Evolutionary conservation across 2,797 vertebrate genomes (phyloP).

Genomic region (Gymnoscopelus braueri): DNA sequence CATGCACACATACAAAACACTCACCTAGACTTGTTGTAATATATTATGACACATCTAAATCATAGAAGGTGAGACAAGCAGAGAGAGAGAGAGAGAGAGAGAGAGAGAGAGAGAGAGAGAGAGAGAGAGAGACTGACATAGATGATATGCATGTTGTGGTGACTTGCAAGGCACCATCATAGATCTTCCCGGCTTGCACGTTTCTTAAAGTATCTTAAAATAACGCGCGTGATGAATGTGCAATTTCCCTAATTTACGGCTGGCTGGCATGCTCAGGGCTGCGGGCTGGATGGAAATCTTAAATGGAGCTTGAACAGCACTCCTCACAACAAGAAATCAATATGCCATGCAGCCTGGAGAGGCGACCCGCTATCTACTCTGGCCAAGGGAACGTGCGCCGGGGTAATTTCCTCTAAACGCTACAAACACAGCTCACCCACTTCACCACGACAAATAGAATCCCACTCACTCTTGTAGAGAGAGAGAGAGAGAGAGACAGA

Average conservation of each 20-base stretch:
- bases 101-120: constrained; percentile 10
- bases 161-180: constrained; percentile 76
- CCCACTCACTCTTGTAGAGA: constrained; percentile 27
- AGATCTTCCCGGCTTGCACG: constrained; percentile 83
- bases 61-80: not conserved
- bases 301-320: constrained; percentile 98
- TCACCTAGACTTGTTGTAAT: no score
- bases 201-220: constrained; percentile 95
- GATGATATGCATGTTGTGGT: constrained; percentile 22
- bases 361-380: constrained; percentile 80
- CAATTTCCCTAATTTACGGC: constrained; percentile 98
- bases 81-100: not conserved
- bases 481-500: no score
- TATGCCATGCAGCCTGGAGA: constrained; percentile 90
- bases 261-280: constrained; percentile 89
- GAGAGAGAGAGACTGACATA: not conserved
- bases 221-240: constrained; percentile 98
- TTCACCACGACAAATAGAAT: constrained; percentile 70
- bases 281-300: constrained; percentile 97
- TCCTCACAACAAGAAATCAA: constrained; percentile 99
- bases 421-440: constrained; percentile 75
- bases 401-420: constrained; percentile 83
- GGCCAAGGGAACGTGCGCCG: constrained; percentile 79
- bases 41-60: no score
- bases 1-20: no score